These are phyloP conservation scores for Champsocephalus esox DNA, from an alignment of 2,797 vertebrate genomes.

Conservation along the genomic window DNA sequence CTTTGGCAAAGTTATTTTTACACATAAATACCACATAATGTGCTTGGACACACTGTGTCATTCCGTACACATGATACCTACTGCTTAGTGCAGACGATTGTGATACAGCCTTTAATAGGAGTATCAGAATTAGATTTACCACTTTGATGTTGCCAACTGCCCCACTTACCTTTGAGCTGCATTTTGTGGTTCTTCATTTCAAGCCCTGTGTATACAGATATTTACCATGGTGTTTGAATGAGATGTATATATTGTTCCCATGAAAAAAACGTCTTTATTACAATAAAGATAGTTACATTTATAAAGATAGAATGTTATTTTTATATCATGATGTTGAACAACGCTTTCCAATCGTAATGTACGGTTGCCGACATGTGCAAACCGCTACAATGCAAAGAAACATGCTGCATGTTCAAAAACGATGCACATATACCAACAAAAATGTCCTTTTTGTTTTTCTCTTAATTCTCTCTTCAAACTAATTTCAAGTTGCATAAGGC, in stretches of 20 bases:
- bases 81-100: background rate
- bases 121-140: constrained; percentile 3
- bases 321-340: background rate
- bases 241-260: background rate
- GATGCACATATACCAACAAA: no score
- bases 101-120: background rate
- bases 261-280: background rate
- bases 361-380: no score
- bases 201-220: background rate
- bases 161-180: background rate
- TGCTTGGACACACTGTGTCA: background rate
- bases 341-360: background rate
- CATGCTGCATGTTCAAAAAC: no score
- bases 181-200: background rate
- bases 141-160: background rate
- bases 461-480: background rate
- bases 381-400: no score
- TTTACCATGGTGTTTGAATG: background rate
- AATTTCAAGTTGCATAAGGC: background rate
- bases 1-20: no score
- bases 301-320: background rate
- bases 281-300: background rate
- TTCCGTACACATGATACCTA: background rate
- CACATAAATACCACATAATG: background rate
- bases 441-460: background rate